Conservation (phyloP, 2,888 invertebrate genomes). For the Heliconius aoede region DNA sequence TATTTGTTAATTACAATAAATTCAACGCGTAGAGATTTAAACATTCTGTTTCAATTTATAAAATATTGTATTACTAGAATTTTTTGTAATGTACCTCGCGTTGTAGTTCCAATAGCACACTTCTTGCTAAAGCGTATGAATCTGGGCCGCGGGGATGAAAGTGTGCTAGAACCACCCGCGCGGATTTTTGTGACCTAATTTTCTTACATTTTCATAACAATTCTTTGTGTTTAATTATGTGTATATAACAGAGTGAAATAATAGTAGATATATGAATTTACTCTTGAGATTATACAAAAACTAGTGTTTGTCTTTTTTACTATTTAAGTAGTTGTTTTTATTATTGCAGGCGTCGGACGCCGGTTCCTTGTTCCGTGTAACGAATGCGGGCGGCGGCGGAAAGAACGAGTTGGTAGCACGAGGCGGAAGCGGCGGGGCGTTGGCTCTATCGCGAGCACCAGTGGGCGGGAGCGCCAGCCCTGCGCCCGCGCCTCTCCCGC, state of each 20-base stretch:
- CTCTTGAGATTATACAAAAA: neutral
- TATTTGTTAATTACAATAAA: neutral
- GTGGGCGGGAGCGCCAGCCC: conserved; percentile 85
- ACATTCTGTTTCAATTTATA: neutral
- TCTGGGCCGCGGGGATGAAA: conserved; percentile 28
- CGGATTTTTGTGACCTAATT: conserved; percentile 30
- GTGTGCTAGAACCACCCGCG: conserved; percentile 15
- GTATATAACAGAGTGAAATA: conserved; percentile 3
- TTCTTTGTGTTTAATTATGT: conserved; percentile 17
- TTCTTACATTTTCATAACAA: conserved; percentile 6
- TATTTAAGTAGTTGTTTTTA: neutral
- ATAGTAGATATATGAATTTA: neutral
- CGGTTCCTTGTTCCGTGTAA: conserved; percentile 76
- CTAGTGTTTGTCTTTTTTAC: neutral
- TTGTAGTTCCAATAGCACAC: conserved; percentile 19
- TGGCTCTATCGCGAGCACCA: conserved; percentile 85
- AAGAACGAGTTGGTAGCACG: conserved; percentile 85
- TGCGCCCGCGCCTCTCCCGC: conserved; percentile 86
- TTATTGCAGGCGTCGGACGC: conserved; percentile 74
- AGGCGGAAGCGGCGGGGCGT: conserved; percentile 86
- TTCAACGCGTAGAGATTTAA: too few species aligned
- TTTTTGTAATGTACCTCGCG: conserved; percentile 7
- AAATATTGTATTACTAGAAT: conserved; percentile 7
- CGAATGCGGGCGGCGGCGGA: conserved; percentile 88
- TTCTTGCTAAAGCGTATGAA: conserved; percentile 20